phyloP scores from a whole-genome alignment of 2,888 invertebrate genomes.

The Eilema depressum region DNA sequence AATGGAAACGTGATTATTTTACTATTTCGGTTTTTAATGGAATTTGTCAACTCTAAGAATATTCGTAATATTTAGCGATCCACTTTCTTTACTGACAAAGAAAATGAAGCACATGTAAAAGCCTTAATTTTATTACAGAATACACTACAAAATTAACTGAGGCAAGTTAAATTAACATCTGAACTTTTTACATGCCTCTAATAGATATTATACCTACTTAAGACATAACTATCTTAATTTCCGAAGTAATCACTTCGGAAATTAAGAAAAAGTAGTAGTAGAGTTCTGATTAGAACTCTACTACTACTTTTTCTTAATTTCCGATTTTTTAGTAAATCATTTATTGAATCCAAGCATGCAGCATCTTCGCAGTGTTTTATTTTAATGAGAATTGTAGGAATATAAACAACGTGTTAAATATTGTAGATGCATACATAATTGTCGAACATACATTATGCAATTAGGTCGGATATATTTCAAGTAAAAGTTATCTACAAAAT shows the following conservation, averaged over 20 bases:
- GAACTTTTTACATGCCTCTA: background rate
- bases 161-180: background rate
- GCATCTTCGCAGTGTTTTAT: background rate
- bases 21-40: too few relatives aligned
- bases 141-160: background rate
- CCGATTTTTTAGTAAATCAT: too few relatives aligned
- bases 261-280: too few relatives aligned
- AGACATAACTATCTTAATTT: background rate
- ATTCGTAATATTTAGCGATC: background rate
- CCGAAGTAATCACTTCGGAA: too few relatives aligned
- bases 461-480: background rate
- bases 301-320: too few relatives aligned
- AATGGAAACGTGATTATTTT: too few relatives aligned
- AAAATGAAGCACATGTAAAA: background rate
- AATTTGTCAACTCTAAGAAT: background rate
- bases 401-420: background rate
- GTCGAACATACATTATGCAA: background rate
- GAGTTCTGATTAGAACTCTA: too few relatives aligned
- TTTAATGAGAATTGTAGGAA: background rate
- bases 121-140: background rate
- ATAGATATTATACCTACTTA: background rate
- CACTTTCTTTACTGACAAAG: background rate
- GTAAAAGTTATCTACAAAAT: constrained; percentile 7
- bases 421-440: background rate
- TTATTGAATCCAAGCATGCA: background rate